Conservation (phyloP, 2,797 vertebrate species). For the Gorsachius magnificus region DNA sequence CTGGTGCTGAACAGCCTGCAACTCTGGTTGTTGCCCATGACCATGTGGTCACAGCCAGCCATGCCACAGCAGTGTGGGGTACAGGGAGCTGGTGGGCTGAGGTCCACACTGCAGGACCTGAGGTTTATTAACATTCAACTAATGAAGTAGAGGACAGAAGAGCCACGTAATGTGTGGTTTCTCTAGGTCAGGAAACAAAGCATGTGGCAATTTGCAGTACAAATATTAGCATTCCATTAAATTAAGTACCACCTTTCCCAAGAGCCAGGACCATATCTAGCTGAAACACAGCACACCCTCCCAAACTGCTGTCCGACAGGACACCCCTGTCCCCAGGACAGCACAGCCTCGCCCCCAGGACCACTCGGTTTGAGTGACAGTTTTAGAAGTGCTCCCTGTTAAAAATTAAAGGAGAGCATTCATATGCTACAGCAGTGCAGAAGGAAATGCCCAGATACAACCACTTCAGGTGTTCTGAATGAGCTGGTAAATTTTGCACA, state of each 20-base stretch:
- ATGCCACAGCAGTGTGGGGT: rapidly evolving
- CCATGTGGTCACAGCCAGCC: background rate
- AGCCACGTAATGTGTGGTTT: background rate
- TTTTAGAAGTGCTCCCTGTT: background rate
- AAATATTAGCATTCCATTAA: background rate
- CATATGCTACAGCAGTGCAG: background rate
- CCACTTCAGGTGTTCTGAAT: background rate
- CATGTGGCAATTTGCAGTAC: background rate
- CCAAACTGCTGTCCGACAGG: background rate
- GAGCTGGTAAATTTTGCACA: background rate
- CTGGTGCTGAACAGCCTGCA: background rate
- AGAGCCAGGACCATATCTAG: background rate
- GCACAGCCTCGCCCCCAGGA: background rate
- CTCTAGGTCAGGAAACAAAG: background rate
- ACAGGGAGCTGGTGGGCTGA: background rate
- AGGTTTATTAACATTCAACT: background rate
- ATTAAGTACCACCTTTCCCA: background rate
- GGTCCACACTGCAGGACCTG: background rate
- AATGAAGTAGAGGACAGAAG: background rate
- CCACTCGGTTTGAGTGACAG: background rate
- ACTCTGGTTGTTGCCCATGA: rapidly evolving
- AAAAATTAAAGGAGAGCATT: background rate
- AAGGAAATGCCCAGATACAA: background rate
- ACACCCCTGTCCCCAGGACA: rapidly evolving
- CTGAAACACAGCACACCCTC: background rate